A percentile compares a stretch with the other conserved stretches of the same genome.
Evolutionary conservation across 37 sponge, comb jelly and placozoan genomes (phyloP).

Genomic region (Axinella damicornis): DNA sequence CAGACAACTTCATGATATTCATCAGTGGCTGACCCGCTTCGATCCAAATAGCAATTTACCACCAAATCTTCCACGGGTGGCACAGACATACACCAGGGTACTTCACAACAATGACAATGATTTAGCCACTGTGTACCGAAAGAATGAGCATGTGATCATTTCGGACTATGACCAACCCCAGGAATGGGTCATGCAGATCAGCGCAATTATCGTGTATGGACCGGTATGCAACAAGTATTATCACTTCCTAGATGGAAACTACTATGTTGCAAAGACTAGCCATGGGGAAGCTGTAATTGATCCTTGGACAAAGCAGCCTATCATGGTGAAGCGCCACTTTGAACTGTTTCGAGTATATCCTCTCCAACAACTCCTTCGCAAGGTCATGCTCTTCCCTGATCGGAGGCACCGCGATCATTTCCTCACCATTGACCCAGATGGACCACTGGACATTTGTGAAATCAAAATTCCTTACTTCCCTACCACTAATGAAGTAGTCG

Average conservation of each 20-base stretch:
- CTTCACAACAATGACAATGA: neutral
- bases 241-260: conserved; percentile 18
- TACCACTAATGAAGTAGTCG: too few relatives aligned
- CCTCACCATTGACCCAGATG: too few relatives aligned
- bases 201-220: conserved; percentile 20
- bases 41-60: neutral
- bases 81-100: neutral
- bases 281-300: neutral
- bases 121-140: neutral
- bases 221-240: conserved; percentile 1
- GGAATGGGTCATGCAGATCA: conserved; percentile 38
- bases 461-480: too few relatives aligned
- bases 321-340: neutral
- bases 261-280: conserved; percentile 4
- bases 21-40: neutral
- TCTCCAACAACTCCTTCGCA: too few relatives aligned
- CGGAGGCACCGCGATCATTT: too few relatives aligned
- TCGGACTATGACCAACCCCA: neutral
- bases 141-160: neutral
- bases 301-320: conserved; percentile 1
- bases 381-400: too few relatives aligned
- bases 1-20: neutral
- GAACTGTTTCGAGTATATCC: neutral
- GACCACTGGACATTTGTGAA: too few relatives aligned
- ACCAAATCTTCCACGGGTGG: neutral